Base-by-base conservation (phyloP, 92 coral and sea anemone genomes). In the Virgularia gustaviana region DNA sequence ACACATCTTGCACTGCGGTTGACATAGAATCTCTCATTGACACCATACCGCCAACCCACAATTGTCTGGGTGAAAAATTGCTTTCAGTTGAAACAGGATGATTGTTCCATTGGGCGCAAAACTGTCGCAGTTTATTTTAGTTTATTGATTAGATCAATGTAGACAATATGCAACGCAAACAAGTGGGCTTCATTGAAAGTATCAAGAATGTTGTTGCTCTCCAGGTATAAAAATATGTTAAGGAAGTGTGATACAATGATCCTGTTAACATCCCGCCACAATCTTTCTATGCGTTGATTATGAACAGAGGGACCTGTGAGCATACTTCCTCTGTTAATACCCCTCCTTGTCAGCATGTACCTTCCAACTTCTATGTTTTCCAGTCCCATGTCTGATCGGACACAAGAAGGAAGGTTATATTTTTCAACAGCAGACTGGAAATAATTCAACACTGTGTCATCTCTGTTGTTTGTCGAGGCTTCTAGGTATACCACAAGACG, bases 241-340 rank as follows among this genome's bases (percentile, higher is more conserved):
- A 59, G 18, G 36, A 59, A 59, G 10, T 32, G 12, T 0, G 65
- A 59, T 13, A 33, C 65, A 59, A 33, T 32, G 36, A 59, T 44
- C 32, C 66, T 60, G 22, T 60, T 60, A 13, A 31, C 66, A 6
- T 60, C 66, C 6, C 66, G 44, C 66, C 66, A 60, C 12, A 60
- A 35, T 4, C 66, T 9, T 6, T 60, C 66, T 19, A 60, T 60
- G 11, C 66, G 66, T 36, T 60, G 66, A 30, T 60, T 60, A 35
- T 60, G 66, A 0, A 60, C 66, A 2, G 66, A 60, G 22, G 44
- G 34, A 15, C 66, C 66, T 6, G 66, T 60, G 7, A 60, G 34
- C 15, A 60, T 60, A 16, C 66, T 60, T 32, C 66, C 66, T 8
- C 43, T 25, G 37, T 60, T 60, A 16, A 60, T 16, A 12, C 66